Evolutionary conservation across 1,140 invertebrate species (phyloP).

Genomic region (Tetranychus urticae): DNA sequence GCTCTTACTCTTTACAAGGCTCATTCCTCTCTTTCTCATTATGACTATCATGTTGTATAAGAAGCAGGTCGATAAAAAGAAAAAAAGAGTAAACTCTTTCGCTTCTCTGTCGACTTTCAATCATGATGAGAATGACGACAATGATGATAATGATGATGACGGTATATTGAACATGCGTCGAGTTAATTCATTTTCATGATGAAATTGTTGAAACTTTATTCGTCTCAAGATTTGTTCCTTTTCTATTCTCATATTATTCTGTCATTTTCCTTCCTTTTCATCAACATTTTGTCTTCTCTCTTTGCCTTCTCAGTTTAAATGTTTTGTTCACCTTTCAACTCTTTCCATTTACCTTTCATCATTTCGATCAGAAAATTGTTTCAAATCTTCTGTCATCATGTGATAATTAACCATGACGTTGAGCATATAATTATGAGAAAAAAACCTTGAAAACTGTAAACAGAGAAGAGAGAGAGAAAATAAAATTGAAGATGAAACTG

Average conservation of each 20-base stretch:
- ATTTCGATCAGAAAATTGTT: not conserved
- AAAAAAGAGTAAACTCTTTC: not conserved
- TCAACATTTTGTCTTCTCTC: not conserved
- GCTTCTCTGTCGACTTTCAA: no score
- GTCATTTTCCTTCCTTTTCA: not conserved
- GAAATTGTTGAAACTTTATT: not conserved
- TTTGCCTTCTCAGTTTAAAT: not conserved
- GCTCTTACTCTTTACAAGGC: not conserved
- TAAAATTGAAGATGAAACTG: no score
- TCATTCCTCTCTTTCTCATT: not conserved
- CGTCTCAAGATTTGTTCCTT: not conserved
- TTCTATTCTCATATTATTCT: not conserved
- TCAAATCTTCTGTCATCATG: no score
- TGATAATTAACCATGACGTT: no score
- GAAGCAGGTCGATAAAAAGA: not conserved
- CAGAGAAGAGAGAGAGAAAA: no score
- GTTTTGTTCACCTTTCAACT: not conserved
- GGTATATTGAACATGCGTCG: not conserved
- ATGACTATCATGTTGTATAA: not conserved
- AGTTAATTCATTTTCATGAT: not conserved
- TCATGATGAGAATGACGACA: no score
- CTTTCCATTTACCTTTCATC: not conserved
- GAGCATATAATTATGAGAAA: no score
- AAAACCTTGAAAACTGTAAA: no score
- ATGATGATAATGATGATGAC: not conserved